Evolutionary conservation across 2,113 vertebrate genomes (phyloP).

Genomic region (Oreocharis arfaki): DNA sequence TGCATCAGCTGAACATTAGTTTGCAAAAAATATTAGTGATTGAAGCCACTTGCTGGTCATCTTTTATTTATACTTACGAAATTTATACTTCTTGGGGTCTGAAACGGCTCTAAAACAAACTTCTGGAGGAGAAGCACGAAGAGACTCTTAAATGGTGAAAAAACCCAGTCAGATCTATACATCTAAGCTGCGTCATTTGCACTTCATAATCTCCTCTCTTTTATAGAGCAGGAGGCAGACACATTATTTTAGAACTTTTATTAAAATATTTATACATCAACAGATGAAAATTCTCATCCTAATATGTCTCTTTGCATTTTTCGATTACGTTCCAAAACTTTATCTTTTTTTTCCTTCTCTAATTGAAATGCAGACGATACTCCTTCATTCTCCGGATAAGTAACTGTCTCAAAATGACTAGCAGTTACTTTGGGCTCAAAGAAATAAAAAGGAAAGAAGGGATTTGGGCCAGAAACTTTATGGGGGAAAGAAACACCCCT

Average conservation of each 20-base stretch:
- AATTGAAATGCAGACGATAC: conserved; percentile 1
- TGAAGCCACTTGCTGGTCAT: conserved; percentile 68
- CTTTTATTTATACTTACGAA: conserved; percentile 71
- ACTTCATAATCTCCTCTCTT: conserved; percentile 19
- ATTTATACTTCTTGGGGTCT: conserved; percentile 54
- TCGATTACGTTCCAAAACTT: conserved; percentile 42
- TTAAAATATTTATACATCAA: conserved; percentile 64
- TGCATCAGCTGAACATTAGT: conserved; percentile 76
- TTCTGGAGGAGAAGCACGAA: conserved; percentile 22
- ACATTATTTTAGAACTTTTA: conserved; percentile 64
- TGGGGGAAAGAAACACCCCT: background rate
- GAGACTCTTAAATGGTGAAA: conserved; percentile 42
- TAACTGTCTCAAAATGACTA: background rate
- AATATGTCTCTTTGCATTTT: conserved; percentile 46
- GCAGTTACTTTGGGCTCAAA: background rate
- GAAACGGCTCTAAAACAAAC: conserved; percentile 3
- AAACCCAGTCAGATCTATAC: conserved; percentile 22
- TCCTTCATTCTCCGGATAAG: conserved; percentile 31
- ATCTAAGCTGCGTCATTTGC: conserved; percentile 47
- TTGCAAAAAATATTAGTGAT: conserved; percentile 77
- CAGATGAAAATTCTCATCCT: conserved; percentile 64
- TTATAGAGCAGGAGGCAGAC: conserved; percentile 40
- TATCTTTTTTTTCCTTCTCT: conserved; percentile 32
- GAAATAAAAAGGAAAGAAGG: background rate
- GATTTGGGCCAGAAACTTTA: background rate